Base-by-base conservation (phyloP, 1,140 invertebrate species). In the Lysiphlebus fabarum region DNA sequence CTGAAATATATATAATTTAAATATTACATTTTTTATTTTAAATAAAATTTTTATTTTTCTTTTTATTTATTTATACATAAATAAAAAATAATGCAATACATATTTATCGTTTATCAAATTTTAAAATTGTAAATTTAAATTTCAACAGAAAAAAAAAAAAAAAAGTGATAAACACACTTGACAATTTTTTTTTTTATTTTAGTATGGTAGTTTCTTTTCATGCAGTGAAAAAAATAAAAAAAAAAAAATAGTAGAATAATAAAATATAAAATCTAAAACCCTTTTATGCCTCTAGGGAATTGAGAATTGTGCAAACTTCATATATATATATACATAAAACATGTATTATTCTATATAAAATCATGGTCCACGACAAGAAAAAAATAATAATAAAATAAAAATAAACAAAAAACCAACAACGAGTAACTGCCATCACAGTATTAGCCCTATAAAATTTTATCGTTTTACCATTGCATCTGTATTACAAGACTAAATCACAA, bases 401-500 rank as follows among this genome's bases (percentile, higher is more conserved):
- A 7, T 14, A 17, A 43, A 11, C 12, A 12, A 33, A 17, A 54
- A 51, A 34, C 48, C 26, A 26, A 43, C 41, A 51, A 11, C 44
- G 36, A 44, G 12, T 60, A 43, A 42, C 34, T 53, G 43, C 53
- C 56, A 58, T 59, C 59, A 43, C 45, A 59, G 59, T 67, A 73
- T 70, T 70, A 70, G 67, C 69, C 69, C 68, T 67, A 71, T 73
- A 73, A 73, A 73, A 71, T 67, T 69, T 68, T 65, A 67, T 65
- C 59, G 63, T 60, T 14, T 45, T 53, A 7, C 48, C 49, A 48
- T 47, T 55, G 40, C 37, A 14, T 17, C 42, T 14, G 4, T 26
- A 59, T 64, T 55, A n/a, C n/a, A 63, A 62, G 49, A 55, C 53
- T 44, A 65, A 57, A 65, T 47, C 43, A 45, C 34, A 12, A 45